These are phyloP conservation scores for Xylocampa areola DNA, from an alignment of 2,888 invertebrate species.

Conservation along the genomic window DNA sequence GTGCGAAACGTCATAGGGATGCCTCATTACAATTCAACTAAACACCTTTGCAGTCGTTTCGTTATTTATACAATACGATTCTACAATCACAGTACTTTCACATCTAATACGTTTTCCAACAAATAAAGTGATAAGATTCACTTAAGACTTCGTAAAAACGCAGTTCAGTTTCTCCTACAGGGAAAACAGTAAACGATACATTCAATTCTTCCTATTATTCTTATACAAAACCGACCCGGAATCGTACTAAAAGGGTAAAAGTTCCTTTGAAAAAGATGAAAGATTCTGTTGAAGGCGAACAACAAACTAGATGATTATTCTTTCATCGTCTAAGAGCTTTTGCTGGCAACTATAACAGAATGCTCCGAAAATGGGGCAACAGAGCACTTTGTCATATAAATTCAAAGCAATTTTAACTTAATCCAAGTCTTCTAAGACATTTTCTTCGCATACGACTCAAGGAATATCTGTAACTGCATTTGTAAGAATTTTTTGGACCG, in stretches of 20 bases:
- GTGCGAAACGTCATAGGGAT: too few species aligned
- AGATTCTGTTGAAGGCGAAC: constrained; percentile 37
- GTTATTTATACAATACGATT: neutral
- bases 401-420: constrained; percentile 15
- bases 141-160: constrained; percentile 12
- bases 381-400: constrained; percentile 12
- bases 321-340: constrained; percentile 54
- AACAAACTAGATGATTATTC: constrained; percentile 45
- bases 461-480: neutral
- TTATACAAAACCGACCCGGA: constrained; percentile 37
- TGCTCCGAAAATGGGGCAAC: constrained; percentile 32
- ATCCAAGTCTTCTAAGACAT: constrained; percentile 7
- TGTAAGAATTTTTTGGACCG: constrained; percentile 2
- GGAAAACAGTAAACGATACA: constrained; percentile 30
- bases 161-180: constrained; percentile 1
- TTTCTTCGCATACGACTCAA: constrained; percentile 1
- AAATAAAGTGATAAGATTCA: constrained; percentile 16
- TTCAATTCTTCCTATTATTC: constrained; percentile 46
- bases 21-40: too few species aligned
- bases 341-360: constrained; percentile 41
- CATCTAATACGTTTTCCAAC: constrained; percentile 7
- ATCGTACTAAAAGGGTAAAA: constrained; percentile 49
- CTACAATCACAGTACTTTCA: constrained; percentile 4
- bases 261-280: constrained; percentile 51
- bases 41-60: too few species aligned